phyloP scores from a whole-genome alignment of 2,888 invertebrate species.

The Rhingia campestris region DNA sequence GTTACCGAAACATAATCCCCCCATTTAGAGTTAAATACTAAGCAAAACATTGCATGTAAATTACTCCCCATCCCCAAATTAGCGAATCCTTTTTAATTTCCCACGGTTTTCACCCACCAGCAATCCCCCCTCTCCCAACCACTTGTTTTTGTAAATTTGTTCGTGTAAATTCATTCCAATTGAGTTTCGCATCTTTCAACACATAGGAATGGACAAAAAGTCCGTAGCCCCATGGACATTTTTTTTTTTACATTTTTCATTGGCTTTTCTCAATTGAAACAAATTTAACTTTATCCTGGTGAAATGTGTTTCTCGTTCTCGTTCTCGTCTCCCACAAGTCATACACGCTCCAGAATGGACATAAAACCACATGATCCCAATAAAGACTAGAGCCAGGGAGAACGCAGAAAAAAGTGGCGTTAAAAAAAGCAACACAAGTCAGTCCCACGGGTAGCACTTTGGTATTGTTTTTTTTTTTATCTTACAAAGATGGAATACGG shows the following conservation, averaged over 20 bases:
- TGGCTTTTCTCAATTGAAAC: constrained; percentile 38
- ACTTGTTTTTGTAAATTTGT: constrained; percentile 9
- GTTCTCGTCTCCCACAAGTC: neutral
- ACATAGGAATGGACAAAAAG: constrained; percentile 6
- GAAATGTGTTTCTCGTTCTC: constrained; percentile 9
- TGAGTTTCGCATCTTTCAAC: constrained; percentile 1
- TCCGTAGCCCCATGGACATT: constrained; percentile 2
- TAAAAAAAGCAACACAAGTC: constrained; percentile 40
- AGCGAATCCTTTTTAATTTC: constrained; percentile 9
- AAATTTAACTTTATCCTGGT: constrained; percentile 39
- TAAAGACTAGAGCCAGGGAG: constrained; percentile 6
- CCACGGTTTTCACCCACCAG: constrained; percentile 17
- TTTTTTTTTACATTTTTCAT: constrained; percentile 2
- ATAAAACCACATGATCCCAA: constrained; percentile 58
- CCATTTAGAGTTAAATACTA: no score
- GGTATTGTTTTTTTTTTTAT: constrained; percentile 16
- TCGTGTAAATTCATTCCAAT: constrained; percentile 4
- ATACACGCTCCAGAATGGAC: constrained; percentile 36
- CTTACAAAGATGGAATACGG: neutral
- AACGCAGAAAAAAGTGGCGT: constrained; percentile 16
- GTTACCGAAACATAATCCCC: no score
- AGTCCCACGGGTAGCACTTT: constrained; percentile 30
- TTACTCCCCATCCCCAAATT: constrained; percentile 2
- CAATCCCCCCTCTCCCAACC: neutral
- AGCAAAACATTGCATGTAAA: constrained; percentile 13